These are phyloP conservation scores for Cyclopterus lumpus DNA, from an alignment of 2,797 vertebrate species.

Conservation along the genomic window DNA sequence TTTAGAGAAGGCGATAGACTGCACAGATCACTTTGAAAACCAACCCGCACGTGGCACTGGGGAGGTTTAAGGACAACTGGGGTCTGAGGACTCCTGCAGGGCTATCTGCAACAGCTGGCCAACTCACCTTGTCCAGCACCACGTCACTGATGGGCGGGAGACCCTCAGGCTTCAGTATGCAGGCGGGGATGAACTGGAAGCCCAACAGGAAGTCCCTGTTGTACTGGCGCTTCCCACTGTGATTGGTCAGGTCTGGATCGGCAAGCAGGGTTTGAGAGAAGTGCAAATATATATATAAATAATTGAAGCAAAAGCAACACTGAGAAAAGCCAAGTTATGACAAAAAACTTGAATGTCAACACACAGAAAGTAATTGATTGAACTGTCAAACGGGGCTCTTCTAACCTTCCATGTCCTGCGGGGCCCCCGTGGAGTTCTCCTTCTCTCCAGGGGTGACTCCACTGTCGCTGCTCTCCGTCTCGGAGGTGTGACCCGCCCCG, in stretches of 20 bases:
- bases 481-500: constrained; percentile 87
- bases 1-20: neutral
- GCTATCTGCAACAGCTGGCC: neutral
- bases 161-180: constrained; percentile 96
- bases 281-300: neutral
- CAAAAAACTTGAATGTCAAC: neutral
- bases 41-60: neutral
- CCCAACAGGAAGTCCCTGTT: constrained; percentile 93
- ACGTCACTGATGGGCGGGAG: constrained; percentile 97
- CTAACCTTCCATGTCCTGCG: constrained; percentile 86
- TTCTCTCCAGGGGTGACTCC: constrained; percentile 80
- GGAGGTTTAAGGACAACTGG: neutral
- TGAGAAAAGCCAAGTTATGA: too few relatives aligned
- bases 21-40: neutral
- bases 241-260: constrained; percentile 85
- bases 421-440: constrained; percentile 81
- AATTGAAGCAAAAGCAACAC: too few relatives aligned
- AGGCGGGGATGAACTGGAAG: constrained; percentile 96
- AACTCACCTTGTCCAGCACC: constrained; percentile 94
- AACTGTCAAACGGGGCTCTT: neutral
- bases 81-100: neutral
- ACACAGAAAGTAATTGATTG: neutral
- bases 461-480: constrained; percentile 87
- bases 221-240: constrained; percentile 93
- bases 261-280: neutral